Conservation (phyloP, 2,113 vertebrate genomes). For the Orcinus orca region DNA sequence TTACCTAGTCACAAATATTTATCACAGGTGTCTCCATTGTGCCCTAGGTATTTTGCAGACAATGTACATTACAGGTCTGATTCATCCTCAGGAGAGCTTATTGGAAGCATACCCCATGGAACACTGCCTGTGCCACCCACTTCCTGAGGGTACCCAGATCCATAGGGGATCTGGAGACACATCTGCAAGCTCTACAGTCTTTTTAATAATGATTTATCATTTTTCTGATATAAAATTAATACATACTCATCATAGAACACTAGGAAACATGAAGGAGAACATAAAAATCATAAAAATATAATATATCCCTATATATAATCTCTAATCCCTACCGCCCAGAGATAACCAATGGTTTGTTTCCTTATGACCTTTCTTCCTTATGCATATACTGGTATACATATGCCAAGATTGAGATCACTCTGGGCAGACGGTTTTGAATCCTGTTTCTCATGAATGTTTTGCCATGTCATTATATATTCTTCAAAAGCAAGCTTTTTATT, state of each 20-base stretch:
- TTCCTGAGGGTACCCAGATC: not conserved
- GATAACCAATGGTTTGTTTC: not conserved
- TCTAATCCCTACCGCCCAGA: not conserved
- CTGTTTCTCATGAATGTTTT: not conserved
- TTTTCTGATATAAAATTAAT: slow-evolving; percentile 14
- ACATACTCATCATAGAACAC: not conserved
- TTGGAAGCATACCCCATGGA: not conserved
- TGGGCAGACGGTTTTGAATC: not conserved
- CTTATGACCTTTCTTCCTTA: not conserved
- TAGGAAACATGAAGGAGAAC: not conserved
- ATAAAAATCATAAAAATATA: not conserved
- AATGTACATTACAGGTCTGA: not conserved
- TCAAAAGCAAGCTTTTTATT: not conserved
- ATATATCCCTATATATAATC: no score
- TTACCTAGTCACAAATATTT: not conserved
- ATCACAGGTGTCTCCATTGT: not conserved
- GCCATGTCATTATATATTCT: not conserved
- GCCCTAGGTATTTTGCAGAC: not conserved
- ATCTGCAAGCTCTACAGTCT: not conserved
- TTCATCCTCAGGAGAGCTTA: not conserved
- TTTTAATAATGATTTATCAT: not conserved
- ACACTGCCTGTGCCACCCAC: not conserved
- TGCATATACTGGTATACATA: fast-evolving
- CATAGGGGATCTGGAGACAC: not conserved
- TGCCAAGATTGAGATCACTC: not conserved